Base-by-base conservation (phyloP, 2,113 vertebrate genomes). In the Gasterosteus aculeatus region DNA sequence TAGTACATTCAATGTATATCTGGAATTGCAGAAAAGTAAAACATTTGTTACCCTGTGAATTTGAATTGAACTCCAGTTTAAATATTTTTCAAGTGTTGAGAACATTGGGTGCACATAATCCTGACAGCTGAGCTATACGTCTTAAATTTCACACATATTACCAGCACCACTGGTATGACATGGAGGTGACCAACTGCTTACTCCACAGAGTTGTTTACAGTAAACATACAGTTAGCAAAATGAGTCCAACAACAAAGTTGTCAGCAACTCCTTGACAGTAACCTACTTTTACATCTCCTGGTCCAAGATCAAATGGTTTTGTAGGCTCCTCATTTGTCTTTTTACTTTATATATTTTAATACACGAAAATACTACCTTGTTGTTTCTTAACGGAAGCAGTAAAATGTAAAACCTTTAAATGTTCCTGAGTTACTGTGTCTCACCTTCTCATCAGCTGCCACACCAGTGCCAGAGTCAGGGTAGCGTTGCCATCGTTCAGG, bases 401-500 rank as follows among this genome's bases (percentile, higher is more conserved):
- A 11, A 15, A 9, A n/a, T 41, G 35, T 38, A 38, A 38, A 38
- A 38, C 35, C 6, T 38, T 38, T 31, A 58, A 10, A 26, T 29
- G 14, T 9, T 10, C 11, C 16, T 7, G 42, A 53, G 19, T 26
- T 18, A 41, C 10, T 42, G n/a, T 53, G 7, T 15, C 47, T 82
- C 90, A 99, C 98, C 96, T 99, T 88, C 98, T 97, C 98, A 99
- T 99, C 74, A 99, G 85, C 92, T 99, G 98, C 98, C 98, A 99
- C 60, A 98, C 51, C 78, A 99, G 78, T 38, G 97, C 97, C 72
- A 98, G 84, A 0, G 97, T 99, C 62, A 98, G 94, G 0, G 95
- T 99, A 8, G 89, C 83, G 80, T 98, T 98, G 77, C 97, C 97
- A 90, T 97, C 96, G 16, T 96, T 95, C 89, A 99, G 94, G 87